A percentile compares a stretch with the other conserved stretches of the same genome.
Evolutionary conservation across 2,797 vertebrate species (phyloP).

Genomic region (Semaprochilodus insignis): DNA sequence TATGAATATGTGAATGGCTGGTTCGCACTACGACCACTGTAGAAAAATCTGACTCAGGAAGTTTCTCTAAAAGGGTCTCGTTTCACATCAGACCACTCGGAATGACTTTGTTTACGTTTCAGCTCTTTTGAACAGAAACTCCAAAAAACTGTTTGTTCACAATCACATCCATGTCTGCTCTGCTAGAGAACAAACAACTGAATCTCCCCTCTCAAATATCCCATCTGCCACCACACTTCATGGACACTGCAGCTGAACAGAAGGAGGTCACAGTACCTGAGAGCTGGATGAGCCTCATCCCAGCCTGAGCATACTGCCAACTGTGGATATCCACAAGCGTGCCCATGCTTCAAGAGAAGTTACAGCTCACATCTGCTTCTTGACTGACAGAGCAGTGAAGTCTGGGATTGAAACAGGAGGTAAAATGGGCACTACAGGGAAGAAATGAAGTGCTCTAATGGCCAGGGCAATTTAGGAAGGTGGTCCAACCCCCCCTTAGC

Average conservation of each 20-base stretch:
- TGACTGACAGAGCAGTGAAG: conserved; percentile 1
- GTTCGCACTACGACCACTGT: no score
- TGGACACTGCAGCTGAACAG: neutral
- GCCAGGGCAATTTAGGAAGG: conserved; percentile 37
- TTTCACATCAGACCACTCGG: no score
- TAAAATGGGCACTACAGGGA: conserved; percentile 11
- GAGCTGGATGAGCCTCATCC: conserved; percentile 77
- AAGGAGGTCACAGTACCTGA: conserved; percentile 70
- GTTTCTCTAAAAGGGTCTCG: no score
- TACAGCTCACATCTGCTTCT: conserved; percentile 25
- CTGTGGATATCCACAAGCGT: conserved; percentile 78
- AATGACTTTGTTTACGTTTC: no score
- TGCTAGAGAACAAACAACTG: neutral
- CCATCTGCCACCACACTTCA: neutral
- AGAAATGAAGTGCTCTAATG: conserved; percentile 33
- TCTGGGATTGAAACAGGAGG: conserved; percentile 11
- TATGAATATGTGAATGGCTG: no score
- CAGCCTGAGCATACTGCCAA: conserved; percentile 80
- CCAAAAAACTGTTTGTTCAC: no score
- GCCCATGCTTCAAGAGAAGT: conserved; percentile 30
- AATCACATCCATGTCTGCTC: neutral
- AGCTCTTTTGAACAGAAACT: no score
- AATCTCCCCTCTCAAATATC: neutral
- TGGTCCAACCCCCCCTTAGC: conserved; percentile 26
- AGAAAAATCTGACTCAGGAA: no score